Conservation (phyloP, 2,113 vertebrate species). For the Sitta europaea region DNA sequence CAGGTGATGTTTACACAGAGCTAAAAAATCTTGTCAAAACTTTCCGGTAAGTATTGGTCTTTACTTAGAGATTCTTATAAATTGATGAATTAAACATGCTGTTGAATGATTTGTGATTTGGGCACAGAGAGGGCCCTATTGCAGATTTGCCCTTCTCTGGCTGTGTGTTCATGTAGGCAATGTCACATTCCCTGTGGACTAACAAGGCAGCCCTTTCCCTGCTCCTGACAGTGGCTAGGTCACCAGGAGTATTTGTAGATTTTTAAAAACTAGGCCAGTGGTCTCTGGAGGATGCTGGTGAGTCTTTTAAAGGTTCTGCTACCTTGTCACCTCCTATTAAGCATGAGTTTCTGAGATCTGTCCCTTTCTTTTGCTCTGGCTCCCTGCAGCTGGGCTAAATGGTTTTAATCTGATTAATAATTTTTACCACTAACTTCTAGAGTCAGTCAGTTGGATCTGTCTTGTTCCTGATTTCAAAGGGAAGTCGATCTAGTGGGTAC, state of each 20-base stretch:
- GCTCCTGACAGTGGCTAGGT: constrained; percentile 25
- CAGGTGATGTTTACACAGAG: constrained; percentile 81
- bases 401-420: not conserved
- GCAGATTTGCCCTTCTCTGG: not conserved
- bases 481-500: not conserved
- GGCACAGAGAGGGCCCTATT: not conserved
- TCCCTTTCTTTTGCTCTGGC: constrained; percentile 10
- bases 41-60: constrained; percentile 80
- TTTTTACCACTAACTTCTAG: not conserved
- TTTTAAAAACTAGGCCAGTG: constrained; percentile 59
- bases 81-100: not conserved
- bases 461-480: not conserved
- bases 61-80: not conserved
- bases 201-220: not conserved
- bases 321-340: constrained; percentile 62
- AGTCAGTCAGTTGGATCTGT: not conserved
- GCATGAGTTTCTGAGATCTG: constrained; percentile 20
- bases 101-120: not conserved
- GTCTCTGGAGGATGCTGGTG: constrained; percentile 45
- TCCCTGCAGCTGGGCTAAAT: not conserved
- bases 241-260: constrained; percentile 49
- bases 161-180: constrained; percentile 14
- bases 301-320: constrained; percentile 64
- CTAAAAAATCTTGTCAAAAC: constrained; percentile 89
- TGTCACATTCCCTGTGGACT: not conserved